phyloP scores from a whole-genome alignment of 2,888 invertebrate genomes.

The Caenorhabditis sinica region DNA sequence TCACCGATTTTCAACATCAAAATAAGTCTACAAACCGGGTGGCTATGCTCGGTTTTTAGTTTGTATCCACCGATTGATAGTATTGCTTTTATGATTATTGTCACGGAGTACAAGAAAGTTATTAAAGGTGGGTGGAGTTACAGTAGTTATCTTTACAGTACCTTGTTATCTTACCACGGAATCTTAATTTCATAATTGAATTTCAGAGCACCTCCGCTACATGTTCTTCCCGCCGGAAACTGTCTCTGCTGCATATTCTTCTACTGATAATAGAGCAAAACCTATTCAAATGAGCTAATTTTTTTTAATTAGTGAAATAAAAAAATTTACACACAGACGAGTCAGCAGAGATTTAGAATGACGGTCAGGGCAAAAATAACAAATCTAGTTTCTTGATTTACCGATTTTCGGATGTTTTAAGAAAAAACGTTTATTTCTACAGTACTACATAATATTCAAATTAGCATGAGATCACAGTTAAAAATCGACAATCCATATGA shows the following conservation, averaged over 20 bases:
- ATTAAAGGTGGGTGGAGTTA: constrained; percentile 15
- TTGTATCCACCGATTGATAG: constrained; percentile 39
- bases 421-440: no score
- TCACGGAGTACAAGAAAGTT: constrained; percentile 21
- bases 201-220: constrained; percentile 2
- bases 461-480: neutral
- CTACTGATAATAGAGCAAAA: neutral
- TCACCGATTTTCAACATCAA: neutral
- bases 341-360: no score
- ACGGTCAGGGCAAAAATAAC: no score
- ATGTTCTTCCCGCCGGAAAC: neutral
- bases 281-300: constrained; percentile 1
- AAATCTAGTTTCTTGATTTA: no score
- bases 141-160: no score
- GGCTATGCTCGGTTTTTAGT: constrained; percentile 14
- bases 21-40: constrained; percentile 26
- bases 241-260: neutral
- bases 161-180: neutral
- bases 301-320: neutral
- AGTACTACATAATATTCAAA: no score
- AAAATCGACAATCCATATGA: no score
- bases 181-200: neutral
- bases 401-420: no score
- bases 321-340: no score
- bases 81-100: constrained; percentile 36